These are phyloP conservation scores for Synaphobranchus kaupii DNA, from an alignment of 2,797 vertebrate genomes.

Conservation along the genomic window DNA sequence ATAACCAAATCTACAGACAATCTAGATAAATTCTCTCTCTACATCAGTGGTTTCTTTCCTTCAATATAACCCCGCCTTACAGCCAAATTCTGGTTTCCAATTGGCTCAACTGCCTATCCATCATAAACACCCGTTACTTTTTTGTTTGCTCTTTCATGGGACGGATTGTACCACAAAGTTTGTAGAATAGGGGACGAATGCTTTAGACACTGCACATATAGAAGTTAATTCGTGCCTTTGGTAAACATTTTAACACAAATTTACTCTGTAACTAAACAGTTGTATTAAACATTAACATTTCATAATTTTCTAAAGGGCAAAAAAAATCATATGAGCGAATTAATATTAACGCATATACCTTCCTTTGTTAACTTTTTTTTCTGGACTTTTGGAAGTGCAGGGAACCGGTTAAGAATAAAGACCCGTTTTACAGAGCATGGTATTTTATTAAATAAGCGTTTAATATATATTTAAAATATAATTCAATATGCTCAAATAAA, in stretches of 20 bases:
- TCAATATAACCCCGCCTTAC: neutral
- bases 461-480: neutral
- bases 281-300: neutral
- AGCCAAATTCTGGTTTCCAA: neutral
- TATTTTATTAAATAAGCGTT: neutral
- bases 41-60: neutral
- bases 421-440: neutral
- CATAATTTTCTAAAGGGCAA: neutral
- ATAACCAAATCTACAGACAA: too few relatives aligned
- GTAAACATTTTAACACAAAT: neutral
- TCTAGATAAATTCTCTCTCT: too few relatives aligned
- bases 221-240: neutral
- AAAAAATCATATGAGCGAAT: neutral
- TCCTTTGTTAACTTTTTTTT: conserved; percentile 6
- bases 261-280: too few relatives aligned
- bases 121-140: conserved; percentile 40
- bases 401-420: conserved; percentile 18
- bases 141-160: neutral
- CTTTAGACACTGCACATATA: neutral
- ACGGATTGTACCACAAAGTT: conserved; percentile 36
- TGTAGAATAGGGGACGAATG: conserved; percentile 11
- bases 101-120: conserved; percentile 29
- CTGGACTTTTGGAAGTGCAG: neutral
- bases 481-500: neutral
- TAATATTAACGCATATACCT: conserved; percentile 1